Percentiles rank a stretch among this genome's conserved stretches.
Evolutionary conservation across 2,113 vertebrate species (phyloP).

Genomic region (Amphilophus citrinellus): DNA sequence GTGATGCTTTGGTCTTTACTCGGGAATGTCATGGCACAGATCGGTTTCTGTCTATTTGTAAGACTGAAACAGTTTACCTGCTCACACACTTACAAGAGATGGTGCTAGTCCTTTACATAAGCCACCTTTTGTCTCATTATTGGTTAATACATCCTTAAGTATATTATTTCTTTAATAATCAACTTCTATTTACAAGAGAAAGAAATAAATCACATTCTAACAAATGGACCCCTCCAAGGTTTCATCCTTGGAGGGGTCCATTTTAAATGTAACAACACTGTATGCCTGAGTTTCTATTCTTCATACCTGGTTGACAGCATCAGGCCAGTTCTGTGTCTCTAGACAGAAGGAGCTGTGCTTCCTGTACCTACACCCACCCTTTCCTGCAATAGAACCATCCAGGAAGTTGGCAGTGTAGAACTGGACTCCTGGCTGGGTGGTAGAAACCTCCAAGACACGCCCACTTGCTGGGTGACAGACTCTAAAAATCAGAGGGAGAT

Average conservation of each 20-base stretch:
- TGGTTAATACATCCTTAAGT: too few species aligned
- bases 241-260: too few species aligned
- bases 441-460: constrained; percentile 87
- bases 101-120: too few species aligned
- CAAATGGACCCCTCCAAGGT: too few species aligned
- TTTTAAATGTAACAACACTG: too few species aligned
- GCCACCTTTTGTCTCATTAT: too few species aligned
- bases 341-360: constrained; percentile 93
- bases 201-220: not conserved
- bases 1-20: too few species aligned
- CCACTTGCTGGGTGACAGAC: constrained; percentile 85
- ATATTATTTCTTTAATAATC: too few species aligned
- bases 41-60: too few species aligned
- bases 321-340: constrained; percentile 95
- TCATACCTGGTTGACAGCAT: constrained; percentile 91
- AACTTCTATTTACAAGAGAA: not conserved
- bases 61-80: too few species aligned
- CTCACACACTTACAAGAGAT: too few species aligned
- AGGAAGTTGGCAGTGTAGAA: constrained; percentile 97
- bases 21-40: too few species aligned
- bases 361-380: constrained; percentile 81
- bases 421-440: constrained; percentile 93
- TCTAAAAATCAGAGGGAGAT: constrained; percentile 70
- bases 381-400: constrained; percentile 88
- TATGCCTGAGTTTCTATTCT: not conserved